Base-by-base conservation (phyloP, 2,113 vertebrate species). In the Chionodraco myersi region DNA sequence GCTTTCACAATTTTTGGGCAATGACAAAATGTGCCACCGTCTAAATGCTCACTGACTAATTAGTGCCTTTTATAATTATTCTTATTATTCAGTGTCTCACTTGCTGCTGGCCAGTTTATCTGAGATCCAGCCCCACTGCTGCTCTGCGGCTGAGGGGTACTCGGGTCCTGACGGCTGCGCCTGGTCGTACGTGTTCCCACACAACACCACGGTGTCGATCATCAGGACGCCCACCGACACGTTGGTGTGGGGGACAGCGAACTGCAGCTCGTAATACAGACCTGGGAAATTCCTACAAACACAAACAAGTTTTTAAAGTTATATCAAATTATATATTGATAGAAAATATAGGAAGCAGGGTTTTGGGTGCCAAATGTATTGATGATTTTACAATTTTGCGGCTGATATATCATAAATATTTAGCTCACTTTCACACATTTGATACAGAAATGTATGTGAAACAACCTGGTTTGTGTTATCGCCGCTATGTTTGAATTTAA, bases 191-290 rank as follows among this genome's bases (percentile, higher is more conserved):
- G 94, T 94, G 76, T 95, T 94, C 5, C 94, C 94, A 88, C 94
- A 95, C 15, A 94, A 63, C 30, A 91, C 75, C 73, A 94, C 92
- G 0, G 92, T 95, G 59, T 95, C 94, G 12, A 92, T 91, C 94
- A 95, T 94, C 71, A 95, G 77, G 30, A 95, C 44, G 0, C 77
- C 89, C 86, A 94, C 5, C 0, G 91, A 82, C 53, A 84, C 51
- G 16, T 92, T 93, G 30, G 85, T 86, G 62, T 65, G 74, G 23
- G 92, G 92, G 68, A 92, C 70, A 34, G 78, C 84, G 34, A 94
- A 91, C 15, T 64, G 23, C 0, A 95, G 82, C 44, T 93, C 67
- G 18, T 94, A 94, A 72, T 93, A 92, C 18, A 94, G 86, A 36
- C 76, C 72, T 2, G 91, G 93, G 77, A 89, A 95, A 10, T 85